A percentile compares a stretch with the other conserved stretches of the same genome.
Conservation (phyloP, 2,797 vertebrate genomes). For the Tiaroga cobitis region DNA sequence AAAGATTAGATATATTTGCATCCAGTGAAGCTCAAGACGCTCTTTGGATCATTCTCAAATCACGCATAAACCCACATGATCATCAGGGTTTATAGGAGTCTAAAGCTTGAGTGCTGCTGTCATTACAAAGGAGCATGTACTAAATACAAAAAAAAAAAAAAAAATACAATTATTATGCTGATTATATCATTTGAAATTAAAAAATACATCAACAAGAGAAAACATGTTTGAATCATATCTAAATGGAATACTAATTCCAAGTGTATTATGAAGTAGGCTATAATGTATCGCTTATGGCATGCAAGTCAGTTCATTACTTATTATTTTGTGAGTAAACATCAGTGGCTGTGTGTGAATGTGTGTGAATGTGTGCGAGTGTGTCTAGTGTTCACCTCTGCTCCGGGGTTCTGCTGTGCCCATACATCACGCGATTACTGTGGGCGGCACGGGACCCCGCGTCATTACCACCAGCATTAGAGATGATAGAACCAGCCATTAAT, state of each 20-base stretch:
- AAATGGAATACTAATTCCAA: slow-evolving; percentile 22
- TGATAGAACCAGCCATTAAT: slow-evolving; percentile 99
- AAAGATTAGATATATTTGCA: too few relatives aligned
- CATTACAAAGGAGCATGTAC: background rate
- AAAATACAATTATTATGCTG: background rate
- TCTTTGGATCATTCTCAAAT: background rate
- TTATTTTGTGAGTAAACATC: slow-evolving; percentile 88
- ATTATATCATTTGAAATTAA: background rate
- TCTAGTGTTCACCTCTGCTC: slow-evolving; percentile 99
- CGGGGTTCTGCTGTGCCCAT: slow-evolving; percentile 96
- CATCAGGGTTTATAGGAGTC: background rate
- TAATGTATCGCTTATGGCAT: slow-evolving; percentile 40
- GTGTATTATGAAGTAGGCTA: slow-evolving; percentile 22
- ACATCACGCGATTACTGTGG: slow-evolving; percentile 99
- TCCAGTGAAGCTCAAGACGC: background rate
- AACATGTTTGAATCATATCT: background rate
- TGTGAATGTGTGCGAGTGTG: slow-evolving; percentile 89
- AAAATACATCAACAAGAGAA: background rate
- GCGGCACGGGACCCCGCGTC: slow-evolving; percentile 95
- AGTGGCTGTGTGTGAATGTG: slow-evolving; percentile 90
- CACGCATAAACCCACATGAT: background rate
- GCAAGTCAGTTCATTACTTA: slow-evolving; percentile 74
- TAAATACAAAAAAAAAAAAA: too few relatives aligned
- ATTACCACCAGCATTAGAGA: slow-evolving; percentile 99
- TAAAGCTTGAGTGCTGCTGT: background rate